Conservation (phyloP, 2,888 invertebrate genomes). For the Cheilosia grossa region DNA sequence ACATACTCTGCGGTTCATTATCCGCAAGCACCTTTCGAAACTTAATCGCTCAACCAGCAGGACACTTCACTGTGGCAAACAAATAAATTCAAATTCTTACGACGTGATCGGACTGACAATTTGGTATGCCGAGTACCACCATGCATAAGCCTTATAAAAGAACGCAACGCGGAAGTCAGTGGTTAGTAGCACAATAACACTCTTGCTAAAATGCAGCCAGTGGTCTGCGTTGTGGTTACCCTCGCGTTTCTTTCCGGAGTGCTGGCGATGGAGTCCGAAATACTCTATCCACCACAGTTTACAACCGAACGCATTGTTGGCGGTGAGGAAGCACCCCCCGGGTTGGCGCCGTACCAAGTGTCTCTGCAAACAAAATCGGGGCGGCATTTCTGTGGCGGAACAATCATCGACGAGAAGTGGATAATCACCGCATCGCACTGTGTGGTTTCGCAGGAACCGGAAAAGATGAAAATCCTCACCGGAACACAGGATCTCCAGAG, state of each 20-base stretch:
- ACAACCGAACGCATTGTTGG: constrained; percentile 79
- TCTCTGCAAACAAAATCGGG: constrained; percentile 79
- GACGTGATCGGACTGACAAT: constrained; percentile 55
- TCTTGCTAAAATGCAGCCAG: constrained; percentile 35
- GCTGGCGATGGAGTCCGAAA: constrained; percentile 4
- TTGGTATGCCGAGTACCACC: not conserved
- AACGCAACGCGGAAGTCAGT: constrained; percentile 2
- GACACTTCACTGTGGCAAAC: constrained; percentile 31
- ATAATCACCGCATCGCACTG: constrained; percentile 82
- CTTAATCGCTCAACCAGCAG: constrained; percentile 46
- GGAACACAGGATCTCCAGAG: constrained; percentile 79
- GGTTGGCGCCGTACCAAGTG: constrained; percentile 81
- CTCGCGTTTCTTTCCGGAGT: not conserved
- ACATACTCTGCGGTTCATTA: not conserved
- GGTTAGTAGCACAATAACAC: constrained; percentile 37
- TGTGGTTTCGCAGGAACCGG: constrained; percentile 79
- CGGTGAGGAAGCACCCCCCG: constrained; percentile 79
- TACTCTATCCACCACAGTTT: constrained; percentile 68
- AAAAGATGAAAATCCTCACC: constrained; percentile 77
- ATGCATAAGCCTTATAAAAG: constrained; percentile 41
- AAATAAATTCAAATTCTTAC: constrained; percentile 37
- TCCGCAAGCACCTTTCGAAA: constrained; percentile 8
- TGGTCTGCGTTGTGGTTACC: not conserved
- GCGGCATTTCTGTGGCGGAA: constrained; percentile 81
- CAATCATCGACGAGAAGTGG: constrained; percentile 81